Base-by-base conservation (phyloP, 2,113 vertebrate species). In the Theropithecus gelada region DNA sequence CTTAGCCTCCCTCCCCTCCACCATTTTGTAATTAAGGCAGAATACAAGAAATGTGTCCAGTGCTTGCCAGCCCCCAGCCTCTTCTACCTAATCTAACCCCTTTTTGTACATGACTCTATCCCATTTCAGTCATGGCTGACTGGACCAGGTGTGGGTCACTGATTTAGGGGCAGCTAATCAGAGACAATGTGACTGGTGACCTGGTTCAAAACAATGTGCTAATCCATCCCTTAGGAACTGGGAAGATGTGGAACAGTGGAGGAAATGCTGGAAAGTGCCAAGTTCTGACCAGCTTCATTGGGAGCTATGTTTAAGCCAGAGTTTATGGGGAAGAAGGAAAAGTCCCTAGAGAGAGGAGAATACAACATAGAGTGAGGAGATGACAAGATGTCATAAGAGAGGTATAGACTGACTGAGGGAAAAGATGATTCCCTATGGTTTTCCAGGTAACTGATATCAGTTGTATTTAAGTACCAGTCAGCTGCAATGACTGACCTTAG, bases 11-110 rank as follows among this genome's bases (percentile, higher is more conserved):
- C 13, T 16, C 43, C 40, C 6, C 18, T 3, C 50, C 8, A 61
- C 14, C 57, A 81, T 57, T 83, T 85, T 57, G 6, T 61, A 72
- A 94, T 50, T 48, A 95, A 88, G 35, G 13, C 38, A 48, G 55
- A 90, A 59, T 66, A 59, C 18, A 55, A 68, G 27, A 25, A 45
- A 43, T 20, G 1, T 95, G 43, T 96, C 64, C 32, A 52, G 38
- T 38, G 66, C 35, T 78, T 76, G 13, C 9, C 52, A 80, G 84
- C 3, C 25, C 43, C 6, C 27, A 57, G 18, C 25, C 14, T 68
- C 64, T 83, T 80, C 38, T 85, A 38, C 23, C 8, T 88, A 66
- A 55, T 78, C 20, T 40, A 25, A 93, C 30, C 27, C 43, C 8
- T 86, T 38, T 83, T 59, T 68, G 11, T 64, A 79, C 3, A 61